Base-by-base conservation (phyloP, 2,888 invertebrate species). In the Callimorpha dominula region DNA sequence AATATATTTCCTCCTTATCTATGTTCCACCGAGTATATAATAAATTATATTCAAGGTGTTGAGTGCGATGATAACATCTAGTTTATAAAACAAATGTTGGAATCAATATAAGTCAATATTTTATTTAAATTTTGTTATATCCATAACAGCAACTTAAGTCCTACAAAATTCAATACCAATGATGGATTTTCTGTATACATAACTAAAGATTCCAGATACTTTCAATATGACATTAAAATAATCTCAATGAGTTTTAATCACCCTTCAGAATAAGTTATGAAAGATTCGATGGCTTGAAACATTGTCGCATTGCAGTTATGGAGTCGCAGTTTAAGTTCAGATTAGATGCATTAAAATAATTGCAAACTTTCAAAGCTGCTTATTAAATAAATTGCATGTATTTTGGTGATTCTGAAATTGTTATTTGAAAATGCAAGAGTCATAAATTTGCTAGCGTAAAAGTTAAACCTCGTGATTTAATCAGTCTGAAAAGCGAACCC, bases 301-400 rank as follows among this genome's bases (percentile, higher is more conserved):
- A 50, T 40, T 65, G 50, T 50, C 50, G 65, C 50, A 65, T 5
- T 65, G 65, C 65, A 65, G 65, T 65, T 50, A 65, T 50, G 9
- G 31, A 15, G 17, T 15, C 5, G 15, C 17, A 65, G 65, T 20
- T 65, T 65, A 14, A 50, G 31, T 65, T 65, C 40, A 50, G 1
- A 65, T 40, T 20, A 12, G 6, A 40, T 17, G 31, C 11, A 50
- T 40, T 65, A 65, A 65, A 31, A 31, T 60, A 14, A 31, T 50
- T 50, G 49, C 15, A 6, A 50, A 65, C 31, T 50, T 49, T 15
- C 17, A 5, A 11, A 65, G 40, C 50, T 50, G 50, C 17, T 50
- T 50, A 65, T 65, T 65, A 20, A 15, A 9, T 50, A 65, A 50
- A 50, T 31, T 31, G 17, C 5, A 8, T 31, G 9, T 49, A 31